Evolutionary conservation across 2,797 vertebrate genomes (phyloP).

Genomic region (Hyperoplus lanceolatus): DNA sequence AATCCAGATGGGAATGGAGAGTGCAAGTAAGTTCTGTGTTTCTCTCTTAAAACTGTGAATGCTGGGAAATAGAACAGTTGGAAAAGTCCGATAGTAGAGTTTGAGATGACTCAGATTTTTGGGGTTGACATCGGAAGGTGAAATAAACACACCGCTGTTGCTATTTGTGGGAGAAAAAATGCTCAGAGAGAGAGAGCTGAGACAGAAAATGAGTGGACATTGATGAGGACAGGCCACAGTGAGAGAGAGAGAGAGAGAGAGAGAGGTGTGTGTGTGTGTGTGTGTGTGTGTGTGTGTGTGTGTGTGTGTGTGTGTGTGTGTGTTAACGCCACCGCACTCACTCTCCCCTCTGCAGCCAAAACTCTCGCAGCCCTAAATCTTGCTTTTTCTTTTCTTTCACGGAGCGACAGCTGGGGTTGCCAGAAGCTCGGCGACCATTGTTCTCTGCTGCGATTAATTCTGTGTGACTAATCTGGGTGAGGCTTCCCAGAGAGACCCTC

Average conservation of each 20-base stretch:
- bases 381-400: constrained; percentile 94
- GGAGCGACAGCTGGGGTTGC: constrained; percentile 97
- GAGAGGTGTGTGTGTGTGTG: constrained; percentile 15
- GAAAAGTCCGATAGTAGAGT: constrained; percentile 33
- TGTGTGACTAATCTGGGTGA: constrained; percentile 98
- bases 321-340: constrained; percentile 72
- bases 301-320: constrained; percentile 32
- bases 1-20: constrained; percentile 87
- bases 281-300: constrained; percentile 13
- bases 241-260: constrained; percentile 8
- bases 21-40: constrained; percentile 90
- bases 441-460: constrained; percentile 95
- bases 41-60: neutral
- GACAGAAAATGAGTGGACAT: constrained; percentile 88
- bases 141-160: constrained; percentile 50
- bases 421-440: constrained; percentile 93
- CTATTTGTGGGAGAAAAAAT: constrained; percentile 73
- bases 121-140: constrained; percentile 59
- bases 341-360: constrained; percentile 81
- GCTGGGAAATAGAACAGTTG: neutral
- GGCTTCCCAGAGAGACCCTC: constrained; percentile 95
- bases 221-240: constrained; percentile 83
- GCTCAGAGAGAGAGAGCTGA: constrained; percentile 62
- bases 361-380: constrained; percentile 94
- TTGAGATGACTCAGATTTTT: constrained; percentile 46